Percentiles rank a stretch among this genome's conserved stretches.
These are phyloP conservation scores for Acrossocheilus wenchowensis DNA, from an alignment of 2,797 vertebrate species.

Conservation along the genomic window DNA sequence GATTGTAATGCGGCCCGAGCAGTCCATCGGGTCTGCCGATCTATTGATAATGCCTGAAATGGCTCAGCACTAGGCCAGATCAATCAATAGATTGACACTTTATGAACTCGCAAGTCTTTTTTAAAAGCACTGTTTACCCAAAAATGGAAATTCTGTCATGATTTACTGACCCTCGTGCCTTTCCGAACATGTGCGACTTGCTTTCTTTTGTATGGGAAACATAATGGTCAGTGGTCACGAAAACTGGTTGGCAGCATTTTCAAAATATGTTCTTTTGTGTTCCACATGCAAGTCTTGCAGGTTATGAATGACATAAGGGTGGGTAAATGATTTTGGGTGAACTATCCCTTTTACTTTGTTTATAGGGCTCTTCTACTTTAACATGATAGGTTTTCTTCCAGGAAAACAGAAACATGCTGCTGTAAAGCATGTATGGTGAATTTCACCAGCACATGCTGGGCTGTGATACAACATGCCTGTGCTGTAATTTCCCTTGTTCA, in stretches of 20 bases:
- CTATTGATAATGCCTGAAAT: slow-evolving; percentile 42
- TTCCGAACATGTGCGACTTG: background rate
- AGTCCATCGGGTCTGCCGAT: slow-evolving; percentile 24
- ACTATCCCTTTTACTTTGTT: background rate
- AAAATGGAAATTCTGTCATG: background rate
- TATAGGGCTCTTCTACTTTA: background rate
- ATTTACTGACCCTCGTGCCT: background rate
- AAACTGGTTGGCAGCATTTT: background rate
- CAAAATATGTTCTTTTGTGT: background rate
- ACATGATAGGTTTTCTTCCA: background rate
- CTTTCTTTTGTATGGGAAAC: background rate
- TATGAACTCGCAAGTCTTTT: slow-evolving; percentile 8
- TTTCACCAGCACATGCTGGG: background rate
- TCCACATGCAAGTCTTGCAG: background rate
- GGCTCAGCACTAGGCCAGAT: slow-evolving; percentile 7
- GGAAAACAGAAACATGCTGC: background rate
- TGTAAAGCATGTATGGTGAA: background rate
- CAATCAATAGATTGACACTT: slow-evolving; percentile 8
- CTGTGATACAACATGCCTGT: slow-evolving; percentile 8
- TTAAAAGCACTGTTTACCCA: background rate
- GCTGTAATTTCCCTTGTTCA: slow-evolving; percentile 22
- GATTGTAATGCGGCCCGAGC: slow-evolving; percentile 17
- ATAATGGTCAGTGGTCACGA: background rate
- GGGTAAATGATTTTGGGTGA: background rate
- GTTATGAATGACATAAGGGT: too few species aligned